Conservation (phyloP, 2,113 vertebrate genomes). For the Sinocyclocheilus grahami region DNA sequence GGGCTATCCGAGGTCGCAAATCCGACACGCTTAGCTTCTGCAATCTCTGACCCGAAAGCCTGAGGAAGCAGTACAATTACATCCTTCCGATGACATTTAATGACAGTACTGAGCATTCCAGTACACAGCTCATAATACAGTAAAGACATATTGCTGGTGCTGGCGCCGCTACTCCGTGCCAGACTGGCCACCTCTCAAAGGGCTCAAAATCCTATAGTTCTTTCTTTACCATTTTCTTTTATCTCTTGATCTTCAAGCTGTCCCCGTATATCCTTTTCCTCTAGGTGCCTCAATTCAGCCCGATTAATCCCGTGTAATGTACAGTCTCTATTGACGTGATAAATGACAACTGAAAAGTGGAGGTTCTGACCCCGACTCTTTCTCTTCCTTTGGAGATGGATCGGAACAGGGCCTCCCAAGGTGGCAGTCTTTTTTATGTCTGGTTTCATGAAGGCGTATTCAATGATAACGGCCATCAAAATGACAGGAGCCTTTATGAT, state of each 20-base stretch:
- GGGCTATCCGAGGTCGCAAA: slow-evolving; percentile 27
- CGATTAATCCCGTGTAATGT: slow-evolving; percentile 29
- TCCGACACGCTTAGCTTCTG: slow-evolving; percentile 11
- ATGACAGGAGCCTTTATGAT: slow-evolving; percentile 75
- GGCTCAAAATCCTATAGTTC: slow-evolving; percentile 37
- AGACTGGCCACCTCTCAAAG: slow-evolving; percentile 6
- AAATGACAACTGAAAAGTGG: slow-evolving; percentile 47
- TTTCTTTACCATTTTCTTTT: slow-evolving; percentile 41
- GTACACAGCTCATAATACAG: not conserved
- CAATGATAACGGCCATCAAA: slow-evolving; percentile 72
- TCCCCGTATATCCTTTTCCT: slow-evolving; percentile 35
- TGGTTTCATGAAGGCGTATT: slow-evolving; percentile 68
- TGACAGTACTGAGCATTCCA: slow-evolving; percentile 26
- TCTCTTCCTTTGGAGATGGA: slow-evolving; percentile 37
- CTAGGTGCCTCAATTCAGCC: slow-evolving; percentile 19
- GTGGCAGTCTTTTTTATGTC: slow-evolving; percentile 60
- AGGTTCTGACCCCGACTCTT: slow-evolving; percentile 34
- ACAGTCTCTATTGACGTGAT: slow-evolving; percentile 31
- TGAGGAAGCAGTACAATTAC: slow-evolving; percentile 16
- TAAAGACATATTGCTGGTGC: slow-evolving; percentile 36
- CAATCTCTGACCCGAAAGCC: slow-evolving; percentile 1
- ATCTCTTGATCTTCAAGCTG: slow-evolving; percentile 32
- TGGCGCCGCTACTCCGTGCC: slow-evolving; percentile 6
- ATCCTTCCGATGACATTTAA: slow-evolving; percentile 13
- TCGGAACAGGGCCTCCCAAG: slow-evolving; percentile 49